Evolutionary conservation across 2,888 invertebrate genomes (phyloP).

Genomic region (Campoplex capitator): DNA sequence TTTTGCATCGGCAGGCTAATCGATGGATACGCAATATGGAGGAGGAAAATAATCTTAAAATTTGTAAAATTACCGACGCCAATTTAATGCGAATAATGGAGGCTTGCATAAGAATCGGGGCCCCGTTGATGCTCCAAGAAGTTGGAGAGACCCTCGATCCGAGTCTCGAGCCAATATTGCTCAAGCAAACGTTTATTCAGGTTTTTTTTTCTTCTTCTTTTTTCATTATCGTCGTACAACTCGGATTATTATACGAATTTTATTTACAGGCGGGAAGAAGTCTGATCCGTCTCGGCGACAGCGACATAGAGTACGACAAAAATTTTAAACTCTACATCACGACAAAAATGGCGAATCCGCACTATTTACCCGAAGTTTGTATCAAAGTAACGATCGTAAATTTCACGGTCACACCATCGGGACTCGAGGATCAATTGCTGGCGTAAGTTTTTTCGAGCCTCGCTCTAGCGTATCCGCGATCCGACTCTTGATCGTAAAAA

Average conservation of each 20-base stretch:
- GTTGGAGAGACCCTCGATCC: slow-evolving; percentile 95
- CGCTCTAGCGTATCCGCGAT: no score
- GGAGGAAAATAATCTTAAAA: slow-evolving; percentile 89
- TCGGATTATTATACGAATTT: no score
- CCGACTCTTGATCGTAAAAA: no score
- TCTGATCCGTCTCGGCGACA: slow-evolving; percentile 94
- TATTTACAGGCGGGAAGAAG: slow-evolving; percentile 89
- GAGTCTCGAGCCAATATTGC: slow-evolving; percentile 92
- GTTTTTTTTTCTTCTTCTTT: slow-evolving; percentile 82
- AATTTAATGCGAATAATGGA: slow-evolving; percentile 92
- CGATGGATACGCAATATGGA: slow-evolving; percentile 97
- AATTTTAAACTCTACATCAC: slow-evolving; percentile 96
- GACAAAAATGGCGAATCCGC: slow-evolving; percentile 96
- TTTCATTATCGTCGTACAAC: no score
- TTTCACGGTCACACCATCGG: slow-evolving; percentile 95
- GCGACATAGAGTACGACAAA: slow-evolving; percentile 94
- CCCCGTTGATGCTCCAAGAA: slow-evolving; percentile 95
- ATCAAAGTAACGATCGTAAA: slow-evolving; percentile 97
- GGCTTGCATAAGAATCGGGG: slow-evolving; percentile 92
- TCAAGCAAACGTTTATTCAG: slow-evolving; percentile 92
- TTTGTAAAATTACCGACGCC: slow-evolving; percentile 92
- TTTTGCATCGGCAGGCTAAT: slow-evolving; percentile 88
- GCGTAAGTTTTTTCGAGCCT: slow-evolving; percentile 87
- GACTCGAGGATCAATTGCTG: slow-evolving; percentile 95
- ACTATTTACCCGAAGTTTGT: slow-evolving; percentile 96